These are phyloP conservation scores for Ciconia stormi DNA, from an alignment of 2,113 vertebrate species.

Conservation along the genomic window DNA sequence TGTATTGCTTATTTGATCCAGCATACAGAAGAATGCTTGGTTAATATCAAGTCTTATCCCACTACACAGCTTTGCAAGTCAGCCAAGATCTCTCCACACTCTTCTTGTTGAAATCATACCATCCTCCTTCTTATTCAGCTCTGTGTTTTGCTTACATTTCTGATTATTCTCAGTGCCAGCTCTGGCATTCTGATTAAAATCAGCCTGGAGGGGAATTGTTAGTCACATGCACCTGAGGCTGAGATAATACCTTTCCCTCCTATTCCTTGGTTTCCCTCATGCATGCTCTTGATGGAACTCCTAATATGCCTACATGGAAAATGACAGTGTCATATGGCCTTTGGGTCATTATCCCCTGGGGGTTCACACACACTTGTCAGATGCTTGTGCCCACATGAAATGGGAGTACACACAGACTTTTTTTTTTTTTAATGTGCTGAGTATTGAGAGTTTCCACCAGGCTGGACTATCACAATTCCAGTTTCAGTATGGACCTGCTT, in stretches of 20 bases:
- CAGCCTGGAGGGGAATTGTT: not conserved
- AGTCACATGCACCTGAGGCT: not conserved
- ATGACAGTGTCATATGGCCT: not conserved
- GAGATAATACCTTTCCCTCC: not conserved
- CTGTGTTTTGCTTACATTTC: not conserved
- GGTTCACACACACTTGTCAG: not conserved
- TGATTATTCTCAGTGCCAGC: not conserved
- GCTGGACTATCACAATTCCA: not conserved
- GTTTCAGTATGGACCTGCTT: not conserved
- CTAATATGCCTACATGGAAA: not conserved
- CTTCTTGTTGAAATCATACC: not conserved
- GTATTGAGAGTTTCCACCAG: not conserved
- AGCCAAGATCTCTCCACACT: not conserved
- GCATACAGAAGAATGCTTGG: not conserved
- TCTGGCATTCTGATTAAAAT: not conserved
- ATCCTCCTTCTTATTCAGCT: not conserved
- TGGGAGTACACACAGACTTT: not conserved
- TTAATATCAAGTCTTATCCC: not conserved
- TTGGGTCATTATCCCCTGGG: not conserved
- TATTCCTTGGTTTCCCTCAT: not conserved
- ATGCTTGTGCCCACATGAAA: not conserved
- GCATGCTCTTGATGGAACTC: not conserved
- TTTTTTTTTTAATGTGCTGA: not conserved
- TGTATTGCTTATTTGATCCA: not conserved
- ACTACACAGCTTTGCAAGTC: not conserved